Conservation (phyloP, 2,113 vertebrate genomes). For the Pungitius pungitius region DNA sequence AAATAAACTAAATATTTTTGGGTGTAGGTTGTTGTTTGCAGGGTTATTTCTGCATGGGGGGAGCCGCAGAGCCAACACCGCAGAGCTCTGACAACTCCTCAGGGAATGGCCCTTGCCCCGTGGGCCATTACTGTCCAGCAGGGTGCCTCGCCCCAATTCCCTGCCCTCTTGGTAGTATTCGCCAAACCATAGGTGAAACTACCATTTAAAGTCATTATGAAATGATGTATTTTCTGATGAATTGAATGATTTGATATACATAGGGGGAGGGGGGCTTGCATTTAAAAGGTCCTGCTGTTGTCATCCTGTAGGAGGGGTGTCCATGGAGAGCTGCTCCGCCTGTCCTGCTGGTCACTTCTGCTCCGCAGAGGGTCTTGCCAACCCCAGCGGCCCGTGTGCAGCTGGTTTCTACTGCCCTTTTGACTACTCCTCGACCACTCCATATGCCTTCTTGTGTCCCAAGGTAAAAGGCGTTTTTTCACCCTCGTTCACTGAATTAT, state of each 20-base stretch:
- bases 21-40: constrained; percentile 83
- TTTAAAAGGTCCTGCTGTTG: neutral
- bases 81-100: constrained; percentile 63
- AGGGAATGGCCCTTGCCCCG: constrained; percentile 84
- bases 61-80: constrained; percentile 80
- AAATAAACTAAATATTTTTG: neutral
- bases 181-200: constrained; percentile 82
- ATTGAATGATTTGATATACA: neutral
- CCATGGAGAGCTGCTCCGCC: constrained; percentile 82
- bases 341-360: constrained; percentile 89
- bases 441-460: constrained; percentile 84
- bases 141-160: constrained; percentile 82
- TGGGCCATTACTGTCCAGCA: constrained; percentile 86
- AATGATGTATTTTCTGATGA: neutral
- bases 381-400: constrained; percentile 81
- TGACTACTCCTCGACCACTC: constrained; percentile 82
- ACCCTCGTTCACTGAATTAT: neutral
- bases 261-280: neutral
- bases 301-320: constrained; percentile 80
- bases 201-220: neutral
- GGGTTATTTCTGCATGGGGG: constrained; percentile 88
- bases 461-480: constrained; percentile 77
- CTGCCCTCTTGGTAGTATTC: constrained; percentile 87
- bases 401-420: constrained; percentile 85
- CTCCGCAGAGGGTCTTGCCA: constrained; percentile 77